Conservation (phyloP, 2,888 invertebrate genomes). For the Opisthograptis luteolata region DNA sequence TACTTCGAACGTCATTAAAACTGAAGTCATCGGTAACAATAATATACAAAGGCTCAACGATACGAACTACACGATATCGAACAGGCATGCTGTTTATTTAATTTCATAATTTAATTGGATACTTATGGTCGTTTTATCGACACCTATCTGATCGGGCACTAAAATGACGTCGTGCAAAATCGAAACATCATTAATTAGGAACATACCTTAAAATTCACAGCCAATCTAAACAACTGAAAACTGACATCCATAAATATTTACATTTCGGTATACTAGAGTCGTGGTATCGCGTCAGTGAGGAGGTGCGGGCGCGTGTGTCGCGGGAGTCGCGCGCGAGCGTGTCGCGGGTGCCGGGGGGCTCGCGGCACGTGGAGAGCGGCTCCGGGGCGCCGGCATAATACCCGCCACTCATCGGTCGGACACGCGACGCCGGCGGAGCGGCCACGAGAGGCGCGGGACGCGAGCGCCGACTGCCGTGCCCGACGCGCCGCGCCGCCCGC, state of each 20-base stretch:
- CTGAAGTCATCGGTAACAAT: slow-evolving; percentile 71
- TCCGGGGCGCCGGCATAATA: slow-evolving; percentile 75
- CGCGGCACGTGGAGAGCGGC: slow-evolving; percentile 67
- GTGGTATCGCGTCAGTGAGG: slow-evolving; percentile 68
- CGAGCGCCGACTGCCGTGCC: slow-evolving; percentile 49
- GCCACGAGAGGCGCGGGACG: slow-evolving; percentile 42
- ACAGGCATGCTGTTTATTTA: slow-evolving; percentile 66
- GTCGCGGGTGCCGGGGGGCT: slow-evolving; percentile 57
- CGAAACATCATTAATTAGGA: slow-evolving; percentile 69
- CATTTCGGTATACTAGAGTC: slow-evolving; percentile 75
- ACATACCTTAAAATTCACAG: slow-evolving; percentile 84
- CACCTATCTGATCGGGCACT: slow-evolving; percentile 28
- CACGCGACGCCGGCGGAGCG: slow-evolving; percentile 43
- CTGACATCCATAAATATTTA: slow-evolving; percentile 84
- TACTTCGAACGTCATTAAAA: slow-evolving; percentile 73
- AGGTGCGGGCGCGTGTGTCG: slow-evolving; percentile 47
- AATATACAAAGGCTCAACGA: slow-evolving; percentile 72
- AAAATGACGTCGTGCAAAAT: slow-evolving; percentile 67
- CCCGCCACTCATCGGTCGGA: slow-evolving; percentile 53
- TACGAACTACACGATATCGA: slow-evolving; percentile 70
- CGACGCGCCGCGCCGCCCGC: slow-evolving; percentile 41
- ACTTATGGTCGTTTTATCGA: slow-evolving; percentile 35
- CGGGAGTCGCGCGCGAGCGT: slow-evolving; percentile 50
- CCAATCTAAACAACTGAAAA: slow-evolving; percentile 84
- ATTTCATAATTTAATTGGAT: slow-evolving; percentile 54